Percentiles rank a stretch among this genome's conserved stretches.
Conservation (phyloP, 2,888 invertebrate species). For the Apodemia hepburni region DNA sequence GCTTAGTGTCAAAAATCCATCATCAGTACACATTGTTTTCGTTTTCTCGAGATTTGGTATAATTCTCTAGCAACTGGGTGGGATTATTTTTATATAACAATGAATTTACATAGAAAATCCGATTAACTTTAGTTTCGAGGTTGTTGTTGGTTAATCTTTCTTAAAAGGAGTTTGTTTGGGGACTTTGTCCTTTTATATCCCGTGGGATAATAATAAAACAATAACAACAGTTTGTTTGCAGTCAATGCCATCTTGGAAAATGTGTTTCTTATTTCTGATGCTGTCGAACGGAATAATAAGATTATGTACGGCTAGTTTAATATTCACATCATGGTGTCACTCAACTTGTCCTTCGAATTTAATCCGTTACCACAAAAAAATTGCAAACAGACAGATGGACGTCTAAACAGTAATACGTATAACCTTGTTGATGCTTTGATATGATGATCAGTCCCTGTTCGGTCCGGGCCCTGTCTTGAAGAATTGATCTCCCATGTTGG, state of each 20-base stretch:
- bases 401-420: background rate
- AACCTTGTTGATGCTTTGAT: too few species aligned
- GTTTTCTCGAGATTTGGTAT: constrained; percentile 2
- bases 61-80: constrained; percentile 10
- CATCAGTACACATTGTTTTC: constrained; percentile 6
- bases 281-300: constrained; percentile 46
- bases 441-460: too few species aligned
- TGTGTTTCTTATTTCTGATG: constrained; percentile 36
- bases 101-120: constrained; percentile 58
- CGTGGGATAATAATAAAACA: constrained; percentile 43
- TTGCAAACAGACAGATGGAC: background rate
- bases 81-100: constrained; percentile 10
- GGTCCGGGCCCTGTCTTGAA: too few species aligned
- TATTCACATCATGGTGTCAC: constrained; percentile 2
- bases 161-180: constrained; percentile 33
- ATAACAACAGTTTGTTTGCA: constrained; percentile 47
- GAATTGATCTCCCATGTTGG: too few species aligned
- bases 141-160: constrained; percentile 12
- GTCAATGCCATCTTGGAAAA: constrained; percentile 41
- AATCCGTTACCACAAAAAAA: background rate
- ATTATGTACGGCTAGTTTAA: constrained; percentile 36
- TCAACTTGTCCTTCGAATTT: background rate
- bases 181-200: constrained; percentile 41
- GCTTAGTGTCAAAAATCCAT: constrained; percentile 10
- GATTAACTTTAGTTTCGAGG: constrained; percentile 52